Evolutionary conservation across 2,797 vertebrate species (phyloP).

Genomic region (Chlorospingus semifuscus): DNA sequence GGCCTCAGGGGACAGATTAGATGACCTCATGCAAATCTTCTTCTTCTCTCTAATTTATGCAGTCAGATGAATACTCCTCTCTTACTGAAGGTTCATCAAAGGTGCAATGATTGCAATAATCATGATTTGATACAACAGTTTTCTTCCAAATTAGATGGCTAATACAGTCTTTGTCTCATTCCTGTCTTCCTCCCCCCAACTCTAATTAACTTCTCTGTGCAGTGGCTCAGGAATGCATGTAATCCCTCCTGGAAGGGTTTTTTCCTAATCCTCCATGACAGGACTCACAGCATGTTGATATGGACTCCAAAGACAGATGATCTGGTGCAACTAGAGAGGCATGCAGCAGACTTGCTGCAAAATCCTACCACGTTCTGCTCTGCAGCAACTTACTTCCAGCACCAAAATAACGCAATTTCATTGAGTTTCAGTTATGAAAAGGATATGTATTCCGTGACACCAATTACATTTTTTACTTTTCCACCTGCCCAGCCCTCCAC

Average conservation of each 20-base stretch:
- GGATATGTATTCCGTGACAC: background rate
- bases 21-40: background rate
- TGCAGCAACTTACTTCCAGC: background rate
- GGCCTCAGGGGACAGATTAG: constrained; percentile 8
- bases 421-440: background rate
- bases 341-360: background rate
- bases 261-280: constrained; percentile 43
- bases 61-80: constrained; percentile 19
- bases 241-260: constrained; percentile 36
- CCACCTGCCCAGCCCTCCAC: background rate
- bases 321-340: background rate
- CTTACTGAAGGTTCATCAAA: constrained; percentile 19
- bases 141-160: constrained; percentile 46
- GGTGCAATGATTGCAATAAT: constrained; percentile 26
- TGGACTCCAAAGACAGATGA: constrained; percentile 1
- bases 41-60: background rate
- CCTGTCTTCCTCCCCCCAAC: background rate
- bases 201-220: constrained; percentile 46
- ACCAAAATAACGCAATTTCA: background rate
- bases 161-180: constrained; percentile 22
- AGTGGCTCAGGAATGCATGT: constrained; percentile 43
- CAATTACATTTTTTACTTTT: background rate
- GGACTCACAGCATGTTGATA: constrained; percentile 28
- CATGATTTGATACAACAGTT: constrained; percentile 45
- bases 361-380: background rate